Conservation (phyloP, 2,113 vertebrate genomes). For the Heliornis fulica region DNA sequence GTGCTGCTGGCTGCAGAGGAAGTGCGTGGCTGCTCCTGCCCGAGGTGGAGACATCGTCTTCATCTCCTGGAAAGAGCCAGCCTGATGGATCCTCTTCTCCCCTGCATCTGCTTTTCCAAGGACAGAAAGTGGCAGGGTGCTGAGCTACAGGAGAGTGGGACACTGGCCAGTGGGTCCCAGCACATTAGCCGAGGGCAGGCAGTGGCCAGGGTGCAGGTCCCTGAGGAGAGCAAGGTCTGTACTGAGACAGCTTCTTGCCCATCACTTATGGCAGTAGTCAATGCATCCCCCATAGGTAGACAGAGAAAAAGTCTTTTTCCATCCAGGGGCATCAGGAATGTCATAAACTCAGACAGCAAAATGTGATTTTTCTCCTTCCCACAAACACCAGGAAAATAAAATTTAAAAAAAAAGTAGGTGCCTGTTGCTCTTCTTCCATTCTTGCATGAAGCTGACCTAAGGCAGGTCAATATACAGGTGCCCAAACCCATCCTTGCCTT, state of each 20-base stretch:
- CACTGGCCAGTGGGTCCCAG: background rate
- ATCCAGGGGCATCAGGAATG: background rate
- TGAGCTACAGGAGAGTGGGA: background rate
- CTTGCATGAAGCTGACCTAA: background rate
- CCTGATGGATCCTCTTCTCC: background rate
- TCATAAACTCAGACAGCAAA: background rate
- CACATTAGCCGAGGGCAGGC: background rate
- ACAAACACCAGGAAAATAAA: background rate
- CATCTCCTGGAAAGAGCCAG: background rate
- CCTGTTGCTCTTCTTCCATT: background rate
- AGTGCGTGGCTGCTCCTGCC: background rate
- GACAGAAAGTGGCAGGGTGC: background rate
- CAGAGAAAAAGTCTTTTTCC: background rate
- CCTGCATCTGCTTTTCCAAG: background rate
- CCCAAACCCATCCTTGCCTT: background rate
- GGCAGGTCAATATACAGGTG: background rate
- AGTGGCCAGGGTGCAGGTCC: background rate
- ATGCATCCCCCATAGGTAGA: background rate
- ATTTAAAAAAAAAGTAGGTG: background rate
- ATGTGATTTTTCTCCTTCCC: background rate
- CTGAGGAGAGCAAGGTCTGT: background rate
- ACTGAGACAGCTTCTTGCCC: background rate
- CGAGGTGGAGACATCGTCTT: accelerated
- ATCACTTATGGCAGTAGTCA: background rate
- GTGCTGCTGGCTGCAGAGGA: background rate